Percentiles rank a stretch among this genome's conserved stretches.
phyloP scores from a whole-genome alignment of 2,888 invertebrate genomes.

The Zhuqinia jingwanae region DNA sequence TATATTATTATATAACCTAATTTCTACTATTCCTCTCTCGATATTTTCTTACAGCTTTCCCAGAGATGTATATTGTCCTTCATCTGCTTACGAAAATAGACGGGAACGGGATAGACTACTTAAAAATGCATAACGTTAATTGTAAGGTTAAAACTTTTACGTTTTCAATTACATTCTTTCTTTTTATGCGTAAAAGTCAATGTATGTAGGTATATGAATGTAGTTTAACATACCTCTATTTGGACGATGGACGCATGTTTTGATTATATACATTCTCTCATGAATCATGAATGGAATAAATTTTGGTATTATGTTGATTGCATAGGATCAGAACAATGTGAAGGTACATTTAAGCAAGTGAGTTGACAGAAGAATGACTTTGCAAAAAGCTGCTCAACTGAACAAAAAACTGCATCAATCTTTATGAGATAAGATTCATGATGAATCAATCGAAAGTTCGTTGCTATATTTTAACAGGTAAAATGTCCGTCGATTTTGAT shows the following conservation, averaged over 20 bases:
- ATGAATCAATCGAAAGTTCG: conserved; percentile 64
- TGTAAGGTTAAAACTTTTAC: conserved; percentile 25
- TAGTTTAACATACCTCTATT: conserved; percentile 7
- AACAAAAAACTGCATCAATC: conserved; percentile 39
- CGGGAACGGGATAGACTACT: too few relatives aligned
- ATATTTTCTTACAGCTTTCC: too few relatives aligned
- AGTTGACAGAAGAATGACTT: conserved; percentile 66
- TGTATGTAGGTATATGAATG: background rate
- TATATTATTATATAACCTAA: too few relatives aligned
- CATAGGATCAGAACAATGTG: conserved; percentile 48
- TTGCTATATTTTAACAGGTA: background rate
- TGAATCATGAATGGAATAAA: conserved; percentile 41
- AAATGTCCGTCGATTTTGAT: background rate
- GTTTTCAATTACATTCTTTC: conserved; percentile 5
- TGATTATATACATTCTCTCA: conserved; percentile 20
- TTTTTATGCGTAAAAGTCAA: too few relatives aligned
- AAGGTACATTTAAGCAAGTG: conserved; percentile 41
- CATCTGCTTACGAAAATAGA: too few relatives aligned
- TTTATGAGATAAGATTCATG: conserved; percentile 38
- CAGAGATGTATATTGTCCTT: too few relatives aligned
- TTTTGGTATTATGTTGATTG: conserved; percentile 41
- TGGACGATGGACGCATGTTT: conserved; percentile 30
- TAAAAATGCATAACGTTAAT: conserved; percentile 31
- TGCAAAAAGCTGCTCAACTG: conserved; percentile 48
- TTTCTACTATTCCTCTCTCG: too few relatives aligned